These are phyloP conservation scores for Sinentomon sp. DNA, from an alignment of 2,888 invertebrate genomes.

Conservation along the genomic window DNA sequence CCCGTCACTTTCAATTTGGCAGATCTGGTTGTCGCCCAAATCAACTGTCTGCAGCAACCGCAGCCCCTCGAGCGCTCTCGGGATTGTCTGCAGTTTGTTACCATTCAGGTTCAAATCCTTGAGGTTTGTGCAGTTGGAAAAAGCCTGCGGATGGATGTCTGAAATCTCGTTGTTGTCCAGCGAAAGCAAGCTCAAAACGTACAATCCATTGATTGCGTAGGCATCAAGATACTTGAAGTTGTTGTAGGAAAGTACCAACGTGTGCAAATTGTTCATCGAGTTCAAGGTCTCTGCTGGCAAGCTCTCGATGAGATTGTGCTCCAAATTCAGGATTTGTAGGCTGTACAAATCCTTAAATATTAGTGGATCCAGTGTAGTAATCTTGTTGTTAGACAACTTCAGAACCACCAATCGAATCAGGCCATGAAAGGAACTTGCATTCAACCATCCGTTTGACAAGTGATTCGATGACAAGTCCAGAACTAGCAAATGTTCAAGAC, in stretches of 20 bases:
- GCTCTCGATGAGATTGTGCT: conserved; percentile 52
- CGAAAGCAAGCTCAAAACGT: conserved; percentile 54
- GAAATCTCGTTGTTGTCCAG: conserved; percentile 60
- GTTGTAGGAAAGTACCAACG: conserved; percentile 58
- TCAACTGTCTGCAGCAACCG: conserved; percentile 59
- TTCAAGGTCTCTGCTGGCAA: conserved; percentile 67
- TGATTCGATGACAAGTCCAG: conserved; percentile 63
- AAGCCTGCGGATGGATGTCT: conserved; percentile 59
- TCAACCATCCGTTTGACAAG: conserved; percentile 61
- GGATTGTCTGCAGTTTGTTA: conserved; percentile 51
- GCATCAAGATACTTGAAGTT: conserved; percentile 57
- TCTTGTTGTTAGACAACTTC: conserved; percentile 49
- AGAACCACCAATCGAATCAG: conserved; percentile 61
- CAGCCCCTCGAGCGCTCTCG: conserved; percentile 56
- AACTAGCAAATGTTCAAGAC: conserved; percentile 47
- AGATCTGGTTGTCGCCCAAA: conserved; percentile 69
- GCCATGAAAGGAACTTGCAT: conserved; percentile 46
- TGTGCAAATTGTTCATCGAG: conserved; percentile 74
- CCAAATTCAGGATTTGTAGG: conserved; percentile 54
- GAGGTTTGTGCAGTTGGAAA: conserved; percentile 64
- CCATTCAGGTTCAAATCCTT: conserved; percentile 72
- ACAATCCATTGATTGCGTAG: conserved; percentile 59
- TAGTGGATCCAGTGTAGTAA: conserved; percentile 48
- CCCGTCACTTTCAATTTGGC: conserved; percentile 45
- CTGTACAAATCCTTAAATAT: conserved; percentile 64